These are phyloP conservation scores for Syngnathus typhle DNA, from an alignment of 2,113 vertebrate species.

Conservation along the genomic window DNA sequence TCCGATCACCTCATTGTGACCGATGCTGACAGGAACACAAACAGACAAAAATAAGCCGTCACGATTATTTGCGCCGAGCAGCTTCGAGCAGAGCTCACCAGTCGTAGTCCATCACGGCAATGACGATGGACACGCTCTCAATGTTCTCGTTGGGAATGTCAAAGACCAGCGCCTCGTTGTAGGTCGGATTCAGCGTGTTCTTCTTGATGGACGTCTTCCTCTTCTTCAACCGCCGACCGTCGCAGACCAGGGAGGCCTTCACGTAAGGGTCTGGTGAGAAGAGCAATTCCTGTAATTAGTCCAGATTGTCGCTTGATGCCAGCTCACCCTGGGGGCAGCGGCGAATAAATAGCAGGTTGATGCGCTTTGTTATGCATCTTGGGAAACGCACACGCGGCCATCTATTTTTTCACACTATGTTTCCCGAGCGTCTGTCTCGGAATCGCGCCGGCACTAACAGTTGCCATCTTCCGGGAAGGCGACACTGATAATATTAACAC, in stretches of 20 bases:
- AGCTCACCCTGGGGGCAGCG: slow-evolving; percentile 53
- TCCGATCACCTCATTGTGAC: slow-evolving; percentile 91
- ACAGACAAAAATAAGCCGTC: slow-evolving; percentile 50
- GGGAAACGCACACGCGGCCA: slow-evolving; percentile 12
- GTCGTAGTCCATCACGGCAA: slow-evolving; percentile 90
- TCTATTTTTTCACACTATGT: slow-evolving; percentile 8
- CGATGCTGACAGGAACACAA: slow-evolving; percentile 71
- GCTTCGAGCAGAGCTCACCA: slow-evolving; percentile 71
- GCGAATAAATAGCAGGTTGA: slow-evolving; percentile 45
- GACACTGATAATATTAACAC: not conserved
- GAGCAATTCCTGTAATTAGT: not conserved
- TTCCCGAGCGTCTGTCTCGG: slow-evolving; percentile 13
- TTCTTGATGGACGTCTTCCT: slow-evolving; percentile 94
- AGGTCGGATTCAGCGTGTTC: slow-evolving; percentile 88
- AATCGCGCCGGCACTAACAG: slow-evolving; percentile 16
- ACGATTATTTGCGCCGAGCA: not conserved
- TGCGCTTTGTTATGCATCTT: slow-evolving; percentile 33
- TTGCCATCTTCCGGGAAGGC: slow-evolving; percentile 30
- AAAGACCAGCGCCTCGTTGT: slow-evolving; percentile 90
- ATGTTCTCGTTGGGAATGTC: slow-evolving; percentile 90
- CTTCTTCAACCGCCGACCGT: slow-evolving; percentile 87
- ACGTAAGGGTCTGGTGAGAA: slow-evolving; percentile 81
- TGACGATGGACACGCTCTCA: slow-evolving; percentile 81
- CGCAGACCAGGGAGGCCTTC: slow-evolving; percentile 88
- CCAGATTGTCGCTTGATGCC: slow-evolving; percentile 41